Conservation (phyloP, 2,113 vertebrate genomes). For the Coptodon rendalli region DNA sequence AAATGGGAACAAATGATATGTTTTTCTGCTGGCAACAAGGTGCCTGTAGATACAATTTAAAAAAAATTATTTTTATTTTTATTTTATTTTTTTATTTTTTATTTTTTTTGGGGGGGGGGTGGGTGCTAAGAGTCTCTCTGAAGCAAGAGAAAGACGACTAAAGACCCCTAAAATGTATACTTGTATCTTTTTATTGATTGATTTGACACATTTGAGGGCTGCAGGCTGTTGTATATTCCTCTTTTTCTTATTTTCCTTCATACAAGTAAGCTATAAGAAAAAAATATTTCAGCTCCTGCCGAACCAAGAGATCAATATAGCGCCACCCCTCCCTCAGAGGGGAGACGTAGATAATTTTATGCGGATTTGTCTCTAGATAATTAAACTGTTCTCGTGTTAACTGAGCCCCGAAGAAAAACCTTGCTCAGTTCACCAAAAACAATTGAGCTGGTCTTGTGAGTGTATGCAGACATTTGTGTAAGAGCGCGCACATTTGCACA, state of each 20-base stretch:
- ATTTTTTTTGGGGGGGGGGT: not conserved
- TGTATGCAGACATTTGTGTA: not conserved
- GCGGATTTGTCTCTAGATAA: not conserved
- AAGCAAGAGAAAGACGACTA: not conserved
- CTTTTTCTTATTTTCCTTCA: not conserved
- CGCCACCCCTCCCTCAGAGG: not conserved
- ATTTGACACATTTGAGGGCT: not conserved
- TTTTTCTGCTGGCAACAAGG: not conserved
- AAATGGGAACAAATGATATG: not conserved
- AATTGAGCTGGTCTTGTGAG: not conserved
- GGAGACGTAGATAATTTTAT: not conserved
- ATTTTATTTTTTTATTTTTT: fast-evolving
- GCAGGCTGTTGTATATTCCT: not conserved
- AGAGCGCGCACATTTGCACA: not conserved
- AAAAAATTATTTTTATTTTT: not conserved
- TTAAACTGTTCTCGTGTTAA: conserved; percentile 5
- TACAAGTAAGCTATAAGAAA: not conserved
- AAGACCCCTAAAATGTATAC: not conserved
- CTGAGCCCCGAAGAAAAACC: not conserved
- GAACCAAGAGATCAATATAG: not conserved
- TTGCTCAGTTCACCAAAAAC: not conserved
- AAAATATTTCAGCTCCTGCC: not conserved
- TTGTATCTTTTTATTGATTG: not conserved
- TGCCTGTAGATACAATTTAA: not conserved
- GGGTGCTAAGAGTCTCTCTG: not conserved